A percentile compares a stretch with the other conserved stretches of the same genome.
Conservation (phyloP, 2,797 vertebrate species). For the Hybognathus amarus region DNA sequence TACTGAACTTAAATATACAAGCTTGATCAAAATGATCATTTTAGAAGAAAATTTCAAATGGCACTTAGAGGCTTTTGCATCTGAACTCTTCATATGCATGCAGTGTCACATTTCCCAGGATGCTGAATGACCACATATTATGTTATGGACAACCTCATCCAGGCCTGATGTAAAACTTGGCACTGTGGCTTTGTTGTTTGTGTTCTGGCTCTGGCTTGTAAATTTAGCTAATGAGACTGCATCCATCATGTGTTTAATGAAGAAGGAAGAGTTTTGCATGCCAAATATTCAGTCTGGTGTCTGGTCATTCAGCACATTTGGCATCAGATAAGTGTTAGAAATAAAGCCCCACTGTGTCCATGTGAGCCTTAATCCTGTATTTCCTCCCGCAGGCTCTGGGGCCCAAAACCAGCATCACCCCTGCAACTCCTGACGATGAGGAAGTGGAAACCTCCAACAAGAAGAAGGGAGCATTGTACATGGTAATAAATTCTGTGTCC, state of each 20-base stretch:
- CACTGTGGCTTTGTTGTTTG: conserved; percentile 14
- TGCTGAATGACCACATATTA: background rate
- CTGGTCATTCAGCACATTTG: conserved; percentile 10
- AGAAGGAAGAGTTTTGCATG: conserved; percentile 7
- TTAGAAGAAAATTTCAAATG: too few relatives aligned
- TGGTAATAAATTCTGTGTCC: conserved; percentile 64
- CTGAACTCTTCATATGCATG: too few relatives aligned
- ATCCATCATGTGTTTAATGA: background rate
- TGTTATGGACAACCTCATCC: background rate
- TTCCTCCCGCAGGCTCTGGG: conserved; percentile 71
- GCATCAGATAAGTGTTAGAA: conserved; percentile 20
- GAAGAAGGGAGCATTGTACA: conserved; percentile 68
- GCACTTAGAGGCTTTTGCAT: too few relatives aligned
- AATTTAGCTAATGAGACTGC: conserved; percentile 19
- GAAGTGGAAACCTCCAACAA: conserved; percentile 53
- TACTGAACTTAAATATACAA: too few relatives aligned
- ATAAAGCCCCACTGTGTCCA: background rate
- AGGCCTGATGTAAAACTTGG: background rate
- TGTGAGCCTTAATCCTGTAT: conserved; percentile 15
- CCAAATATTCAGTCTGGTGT: conserved; percentile 11
- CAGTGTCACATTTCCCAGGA: background rate
- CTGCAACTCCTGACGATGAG: conserved; percentile 63
- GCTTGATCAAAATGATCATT: too few relatives aligned
- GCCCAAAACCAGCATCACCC: conserved; percentile 65
- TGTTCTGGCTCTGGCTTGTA: background rate